Base-by-base conservation (phyloP, 2,113 vertebrate genomes). In the Jaculus jaculus region DNA sequence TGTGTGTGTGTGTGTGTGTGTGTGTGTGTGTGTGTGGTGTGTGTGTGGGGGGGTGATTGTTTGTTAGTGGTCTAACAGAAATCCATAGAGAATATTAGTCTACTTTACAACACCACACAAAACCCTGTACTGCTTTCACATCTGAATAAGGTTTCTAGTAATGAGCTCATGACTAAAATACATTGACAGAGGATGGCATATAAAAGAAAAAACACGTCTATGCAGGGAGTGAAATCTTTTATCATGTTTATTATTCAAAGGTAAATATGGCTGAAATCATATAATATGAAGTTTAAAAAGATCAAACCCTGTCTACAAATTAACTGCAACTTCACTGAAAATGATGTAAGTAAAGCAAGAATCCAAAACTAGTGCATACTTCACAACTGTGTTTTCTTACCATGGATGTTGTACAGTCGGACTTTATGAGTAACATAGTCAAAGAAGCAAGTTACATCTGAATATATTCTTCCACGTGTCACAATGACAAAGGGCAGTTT, bases 381-480 rank as follows among this genome's bases (percentile, higher is more conserved):
- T 86, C 71, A 84, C 26, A 94, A 0, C 1, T 47, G 2, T 12
- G 71, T 71, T 87, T 87, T 16, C 97, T 98, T 98, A 99, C 99
- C 99, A 1, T 98, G 98, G 51, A 98, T 83, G 84, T 99, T 98
- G 94, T 98, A 99, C 4, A 99, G 97, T 21, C 99, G 98, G 17
- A 98, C 84, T 3, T 97, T 99, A 95, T 99, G 99, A 20, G 98
- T 98, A 88, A 99, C 92, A 1, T 99, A 99, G 60, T 93, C 96
- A 84, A 98, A 99, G 96, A 98, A 98, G 94, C 98, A 98, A 83
- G 98, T 98, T 96, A 99, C 98, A 92, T 99, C 99, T 30, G 99
- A 99, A 96, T 98, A 99, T 95, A 99, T 89, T 2, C 84, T 98
- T 89, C 99, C 99, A 94, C 94, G 98, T 51, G 98, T 97, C 94